Evolutionary conservation across 2,113 vertebrate genomes (phyloP), one percentile per base, ranked within the genome.

Genomic region (Lutjanus erythropterus): DNA sequence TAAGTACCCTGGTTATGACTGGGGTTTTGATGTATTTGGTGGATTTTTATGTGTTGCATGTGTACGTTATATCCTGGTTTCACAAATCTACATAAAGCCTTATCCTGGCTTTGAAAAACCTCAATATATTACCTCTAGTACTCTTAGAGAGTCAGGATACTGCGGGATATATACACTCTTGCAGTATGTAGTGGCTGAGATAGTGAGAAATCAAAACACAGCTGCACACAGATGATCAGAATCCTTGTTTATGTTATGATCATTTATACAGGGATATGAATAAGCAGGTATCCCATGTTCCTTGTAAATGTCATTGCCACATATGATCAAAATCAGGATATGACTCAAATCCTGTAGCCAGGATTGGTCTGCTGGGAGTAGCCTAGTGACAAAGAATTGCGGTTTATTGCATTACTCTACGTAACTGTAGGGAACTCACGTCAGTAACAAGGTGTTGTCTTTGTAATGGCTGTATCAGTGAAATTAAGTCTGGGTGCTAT

Each of bases 401-500:
- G 56, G 66, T 61, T 67, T 47, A 84, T 27, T 35, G 25, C 25
- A 31, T 62, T 53, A 16, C 68, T 27, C 47, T 39, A 4, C 61
- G 56, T 47, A 27, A 18, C 33, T 68, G 11, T 52, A 31, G 72
- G 25, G 35, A 12, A 39, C 39, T 37, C 69, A 11, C 47, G 62
- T 66, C 71, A 4, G 37, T 56, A 88, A 86, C 81, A 73, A 75
- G 74, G 35, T 55, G 61, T 44, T 16, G 49, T 74, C 55, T 82
- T 46, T 72, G 49, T 55, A 41, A 44, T 67, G 46, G 33, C 56
- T 84, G 80, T 68, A 74, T 85, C 66, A 19, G 15, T 74, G 70
- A 60, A 60, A 68, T 66, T 42, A 77, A 66, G 66, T 70, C 71
- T 65, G 61, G 49, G 1, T 70, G 70, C 72, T 90, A 85, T 91